Percentiles rank a stretch among this genome's conserved stretches.
Evolutionary conservation across 2,888 invertebrate species (phyloP).

Genomic region (Drosophila lutescens): DNA sequence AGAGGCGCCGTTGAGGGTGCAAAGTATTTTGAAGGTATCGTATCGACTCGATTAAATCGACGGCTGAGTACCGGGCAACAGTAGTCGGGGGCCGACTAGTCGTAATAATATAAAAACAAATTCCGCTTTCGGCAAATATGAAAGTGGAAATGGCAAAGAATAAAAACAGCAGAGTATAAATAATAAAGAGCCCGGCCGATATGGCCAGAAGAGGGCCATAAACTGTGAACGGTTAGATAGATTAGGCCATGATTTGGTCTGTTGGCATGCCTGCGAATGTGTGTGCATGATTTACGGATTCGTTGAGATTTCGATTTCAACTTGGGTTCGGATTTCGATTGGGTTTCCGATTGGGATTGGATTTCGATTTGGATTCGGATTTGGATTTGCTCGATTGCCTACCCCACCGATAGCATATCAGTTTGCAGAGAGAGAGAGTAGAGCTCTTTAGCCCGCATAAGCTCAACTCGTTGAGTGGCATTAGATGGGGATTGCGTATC

Average conservation of each 20-base stretch:
- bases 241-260: slow-evolving; percentile 76
- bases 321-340: slow-evolving; percentile 20
- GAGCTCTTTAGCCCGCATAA: slow-evolving; percentile 47
- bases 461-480: slow-evolving; percentile 73
- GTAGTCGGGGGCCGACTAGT: slow-evolving; percentile 53
- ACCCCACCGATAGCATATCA: slow-evolving; percentile 36
- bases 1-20: slow-evolving; percentile 10
- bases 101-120: slow-evolving; percentile 59
- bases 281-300: slow-evolving; percentile 68
- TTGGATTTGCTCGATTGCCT: slow-evolving; percentile 21
- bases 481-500: slow-evolving; percentile 70
- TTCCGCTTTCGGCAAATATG: slow-evolving; percentile 76
- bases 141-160: slow-evolving; percentile 52
- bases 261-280: slow-evolving; percentile 31
- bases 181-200: slow-evolving; percentile 58
- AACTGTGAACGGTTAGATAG: slow-evolving; percentile 58
- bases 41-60: slow-evolving; percentile 36
- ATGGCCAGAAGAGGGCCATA: slow-evolving; percentile 68
- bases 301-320: slow-evolving; percentile 63
- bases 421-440: not conserved
- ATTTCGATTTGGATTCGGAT: slow-evolving; percentile 9
- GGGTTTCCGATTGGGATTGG: slow-evolving; percentile 14
- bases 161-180: slow-evolving; percentile 62
- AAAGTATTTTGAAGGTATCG: slow-evolving; percentile 30
- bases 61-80: slow-evolving; percentile 37